These are phyloP conservation scores for Lepidurus arcticus DNA, from an alignment of 1,140 invertebrate genomes.

Conservation along the genomic window DNA sequence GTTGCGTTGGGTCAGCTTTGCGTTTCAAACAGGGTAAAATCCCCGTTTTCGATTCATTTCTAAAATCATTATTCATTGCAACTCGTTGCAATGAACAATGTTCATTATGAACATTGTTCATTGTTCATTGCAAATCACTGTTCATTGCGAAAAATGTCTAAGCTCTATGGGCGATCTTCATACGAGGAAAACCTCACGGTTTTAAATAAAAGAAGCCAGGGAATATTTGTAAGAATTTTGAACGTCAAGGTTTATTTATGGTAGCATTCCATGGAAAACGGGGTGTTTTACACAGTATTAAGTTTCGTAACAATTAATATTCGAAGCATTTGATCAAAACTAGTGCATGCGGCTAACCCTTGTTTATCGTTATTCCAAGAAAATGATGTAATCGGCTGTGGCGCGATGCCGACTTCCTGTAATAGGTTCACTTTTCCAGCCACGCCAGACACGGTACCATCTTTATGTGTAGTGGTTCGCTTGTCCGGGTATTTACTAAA, in stretches of 20 bases:
- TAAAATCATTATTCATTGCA: too few species aligned
- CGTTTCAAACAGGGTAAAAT: too few species aligned
- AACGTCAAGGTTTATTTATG: background rate
- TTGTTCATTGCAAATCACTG: too few species aligned
- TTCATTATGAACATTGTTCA: too few species aligned
- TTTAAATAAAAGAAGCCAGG: too few species aligned
- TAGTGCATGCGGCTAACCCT: conserved; percentile 77
- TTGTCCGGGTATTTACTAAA: conserved; percentile 74
- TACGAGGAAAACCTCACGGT: too few species aligned
- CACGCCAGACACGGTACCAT: conserved; percentile 66
- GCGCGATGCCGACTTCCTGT: conserved; percentile 71
- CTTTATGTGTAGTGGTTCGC: conserved; percentile 58
- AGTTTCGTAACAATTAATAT: conserved; percentile 85
- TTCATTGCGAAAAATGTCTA: too few species aligned
- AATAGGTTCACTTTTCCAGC: conserved; percentile 65
- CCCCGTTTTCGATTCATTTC: too few species aligned
- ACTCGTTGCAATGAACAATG: too few species aligned
- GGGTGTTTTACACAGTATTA: conserved; percentile 47
- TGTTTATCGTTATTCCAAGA: conserved; percentile 88
- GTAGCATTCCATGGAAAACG: background rate
- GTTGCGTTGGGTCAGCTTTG: too few species aligned
- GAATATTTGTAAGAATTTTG: too few species aligned
- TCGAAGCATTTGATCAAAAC: conserved; percentile 87
- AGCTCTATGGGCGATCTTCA: too few species aligned
- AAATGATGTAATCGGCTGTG: conserved; percentile 82